Percentiles rank a stretch among this genome's conserved stretches.
Evolutionary conservation across 2,888 invertebrate genomes (phyloP).

Genomic region (Atherix ibis): DNA sequence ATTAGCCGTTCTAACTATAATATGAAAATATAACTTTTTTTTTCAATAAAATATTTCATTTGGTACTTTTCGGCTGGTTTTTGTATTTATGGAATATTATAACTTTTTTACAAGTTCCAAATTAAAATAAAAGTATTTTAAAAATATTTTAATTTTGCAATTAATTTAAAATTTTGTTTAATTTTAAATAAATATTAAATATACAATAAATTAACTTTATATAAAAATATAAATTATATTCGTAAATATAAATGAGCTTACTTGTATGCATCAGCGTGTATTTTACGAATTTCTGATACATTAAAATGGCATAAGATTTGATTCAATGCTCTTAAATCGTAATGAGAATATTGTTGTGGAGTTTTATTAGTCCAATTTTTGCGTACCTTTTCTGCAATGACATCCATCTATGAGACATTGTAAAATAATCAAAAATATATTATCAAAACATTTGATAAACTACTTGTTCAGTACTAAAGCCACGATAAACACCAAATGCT

Average conservation of each 20-base stretch:
- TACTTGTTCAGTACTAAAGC: constrained; percentile 29
- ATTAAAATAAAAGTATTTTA: too few species aligned
- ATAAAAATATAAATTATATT: too few species aligned
- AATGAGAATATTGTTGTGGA: constrained; percentile 39
- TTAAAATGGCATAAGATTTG: constrained; percentile 43
- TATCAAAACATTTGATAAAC: neutral
- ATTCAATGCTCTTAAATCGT: constrained; percentile 37
- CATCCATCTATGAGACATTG: too few species aligned
- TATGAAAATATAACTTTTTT: too few species aligned
- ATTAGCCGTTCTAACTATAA: too few species aligned
- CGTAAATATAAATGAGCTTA: constrained; percentile 15
- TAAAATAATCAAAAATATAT: constrained; percentile 13
- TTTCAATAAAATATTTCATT: too few species aligned
- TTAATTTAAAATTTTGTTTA: too few species aligned
- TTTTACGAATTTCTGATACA: constrained; percentile 35
- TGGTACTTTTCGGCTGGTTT: too few species aligned
- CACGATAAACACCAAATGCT: constrained; percentile 38
- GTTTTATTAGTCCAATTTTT: constrained; percentile 38
- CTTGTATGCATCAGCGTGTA: constrained; percentile 37
- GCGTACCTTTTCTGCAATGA: constrained; percentile 37
- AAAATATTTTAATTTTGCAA: too few species aligned
- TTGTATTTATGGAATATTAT: too few species aligned
- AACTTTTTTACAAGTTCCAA: too few species aligned
- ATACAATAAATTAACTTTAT: neutral
- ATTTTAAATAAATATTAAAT: neutral